These are phyloP conservation scores for Machaerirhynchus nigripectus DNA, from an alignment of 2,113 vertebrate species.

Conservation along the genomic window DNA sequence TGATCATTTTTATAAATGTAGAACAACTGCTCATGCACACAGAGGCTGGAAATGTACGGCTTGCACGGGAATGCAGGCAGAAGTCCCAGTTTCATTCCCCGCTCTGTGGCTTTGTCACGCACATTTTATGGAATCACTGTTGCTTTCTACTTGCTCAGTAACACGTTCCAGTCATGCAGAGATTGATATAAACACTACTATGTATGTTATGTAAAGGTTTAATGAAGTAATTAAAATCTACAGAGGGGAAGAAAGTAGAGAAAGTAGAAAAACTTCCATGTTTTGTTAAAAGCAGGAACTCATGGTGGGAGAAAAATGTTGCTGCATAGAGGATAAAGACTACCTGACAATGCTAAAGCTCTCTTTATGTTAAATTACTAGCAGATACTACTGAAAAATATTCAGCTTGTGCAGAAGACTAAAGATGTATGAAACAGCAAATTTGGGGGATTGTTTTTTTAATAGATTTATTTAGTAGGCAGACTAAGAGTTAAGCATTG, in stretches of 20 bases:
- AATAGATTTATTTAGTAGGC: not conserved
- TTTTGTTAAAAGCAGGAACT: not conserved
- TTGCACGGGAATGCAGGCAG: accelerated
- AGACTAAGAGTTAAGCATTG: not conserved
- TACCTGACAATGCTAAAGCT: not conserved
- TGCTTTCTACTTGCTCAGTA: not conserved
- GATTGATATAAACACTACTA: not conserved
- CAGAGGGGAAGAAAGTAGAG: not conserved
- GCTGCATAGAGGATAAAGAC: not conserved
- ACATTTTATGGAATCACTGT: not conserved
- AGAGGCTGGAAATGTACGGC: accelerated
- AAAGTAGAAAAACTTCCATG: not conserved
- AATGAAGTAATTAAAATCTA: not conserved
- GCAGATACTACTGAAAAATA: not conserved
- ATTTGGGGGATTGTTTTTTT: accelerated
- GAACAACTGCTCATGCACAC: not conserved
- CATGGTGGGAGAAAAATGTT: not conserved
- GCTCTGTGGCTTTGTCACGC: not conserved
- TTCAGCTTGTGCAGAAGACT: not conserved
- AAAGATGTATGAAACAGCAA: not conserved
- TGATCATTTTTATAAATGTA: not conserved
- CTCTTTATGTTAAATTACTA: not conserved
- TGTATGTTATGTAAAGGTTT: not conserved
- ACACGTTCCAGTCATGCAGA: not conserved
- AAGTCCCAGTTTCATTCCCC: not conserved